A percentile compares a stretch with the other conserved stretches of the same genome.
Evolutionary conservation across 2,113 vertebrate genomes (phyloP).

Genomic region (Amphiprion percula): DNA sequence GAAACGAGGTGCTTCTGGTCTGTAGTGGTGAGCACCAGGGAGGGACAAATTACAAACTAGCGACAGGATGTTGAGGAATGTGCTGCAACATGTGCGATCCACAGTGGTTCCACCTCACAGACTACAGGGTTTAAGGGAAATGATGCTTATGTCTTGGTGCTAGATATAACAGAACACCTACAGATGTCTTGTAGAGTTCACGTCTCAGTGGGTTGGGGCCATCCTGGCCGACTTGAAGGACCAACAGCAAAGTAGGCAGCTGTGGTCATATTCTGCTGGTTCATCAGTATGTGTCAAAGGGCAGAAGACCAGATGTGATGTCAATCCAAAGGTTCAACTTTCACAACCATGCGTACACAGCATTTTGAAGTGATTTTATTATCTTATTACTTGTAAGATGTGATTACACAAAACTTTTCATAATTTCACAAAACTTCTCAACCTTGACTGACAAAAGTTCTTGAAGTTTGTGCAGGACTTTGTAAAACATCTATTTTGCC

Average conservation of each 20-base stretch:
- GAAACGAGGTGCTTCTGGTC: not conserved
- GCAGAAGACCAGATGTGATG: not conserved
- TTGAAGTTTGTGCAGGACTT: conserved; percentile 18
- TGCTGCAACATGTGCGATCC: not conserved
- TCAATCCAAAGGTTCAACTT: not conserved
- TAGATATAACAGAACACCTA: conserved; percentile 19
- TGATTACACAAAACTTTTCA: not conserved
- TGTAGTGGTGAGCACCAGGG: not conserved
- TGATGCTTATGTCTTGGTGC: not conserved
- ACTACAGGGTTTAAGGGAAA: not conserved
- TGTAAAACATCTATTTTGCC: not conserved
- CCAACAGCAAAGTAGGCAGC: not conserved
- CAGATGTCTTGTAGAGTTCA: not conserved
- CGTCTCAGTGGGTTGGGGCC: not conserved
- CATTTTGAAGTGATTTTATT: too few relatives aligned
- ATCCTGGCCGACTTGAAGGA: not conserved
- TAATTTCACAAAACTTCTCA: not conserved
- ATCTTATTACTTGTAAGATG: too few relatives aligned
- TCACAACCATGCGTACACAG: not conserved
- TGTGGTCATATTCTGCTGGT: conserved; percentile 18
- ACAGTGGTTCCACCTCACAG: not conserved
- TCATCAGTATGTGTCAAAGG: conserved; percentile 4
- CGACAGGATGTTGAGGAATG: not conserved
- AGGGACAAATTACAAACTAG: not conserved
- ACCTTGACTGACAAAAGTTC: not conserved